phyloP scores from a whole-genome alignment of 2,113 vertebrate species.

The Apteryx mantelli region DNA sequence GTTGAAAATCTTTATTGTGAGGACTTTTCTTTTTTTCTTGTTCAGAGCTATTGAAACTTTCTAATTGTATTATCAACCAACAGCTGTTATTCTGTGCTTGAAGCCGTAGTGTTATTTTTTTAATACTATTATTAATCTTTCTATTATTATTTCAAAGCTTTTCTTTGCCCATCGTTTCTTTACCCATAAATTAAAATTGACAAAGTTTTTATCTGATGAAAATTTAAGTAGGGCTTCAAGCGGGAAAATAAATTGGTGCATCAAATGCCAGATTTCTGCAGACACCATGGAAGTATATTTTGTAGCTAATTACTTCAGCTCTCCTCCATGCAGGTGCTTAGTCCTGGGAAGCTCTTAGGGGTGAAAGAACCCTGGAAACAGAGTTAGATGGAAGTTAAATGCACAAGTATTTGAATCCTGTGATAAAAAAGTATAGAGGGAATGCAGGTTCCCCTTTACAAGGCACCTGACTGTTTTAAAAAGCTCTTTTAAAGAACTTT shows the following conservation, averaged over 20 bases:
- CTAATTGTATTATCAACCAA: not conserved
- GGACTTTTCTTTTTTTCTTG: not conserved
- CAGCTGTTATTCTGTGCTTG: conserved; percentile 3
- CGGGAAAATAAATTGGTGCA: not conserved
- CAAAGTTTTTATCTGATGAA: not conserved
- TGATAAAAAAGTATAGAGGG: not conserved
- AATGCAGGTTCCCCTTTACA: not conserved
- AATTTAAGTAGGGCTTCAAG: not conserved
- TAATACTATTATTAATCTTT: not conserved
- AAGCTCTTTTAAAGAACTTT: not conserved
- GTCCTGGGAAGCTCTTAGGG: not conserved
- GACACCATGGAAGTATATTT: not conserved
- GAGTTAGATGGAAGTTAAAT: not conserved
- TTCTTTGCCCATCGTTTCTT: not conserved
- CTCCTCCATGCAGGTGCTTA: not conserved
- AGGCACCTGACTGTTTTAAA: not conserved
- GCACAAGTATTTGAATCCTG: not conserved
- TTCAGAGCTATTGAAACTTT: not conserved
- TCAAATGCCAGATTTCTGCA: not conserved
- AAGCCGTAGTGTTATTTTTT: not conserved
- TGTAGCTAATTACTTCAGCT: not conserved
- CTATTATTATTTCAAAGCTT: conserved; percentile 30
- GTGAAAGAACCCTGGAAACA: not conserved
- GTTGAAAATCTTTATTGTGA: not conserved
- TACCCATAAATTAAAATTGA: not conserved